Base-by-base conservation (phyloP, 1,140 invertebrate species). In the Nephila pilipes region DNA sequence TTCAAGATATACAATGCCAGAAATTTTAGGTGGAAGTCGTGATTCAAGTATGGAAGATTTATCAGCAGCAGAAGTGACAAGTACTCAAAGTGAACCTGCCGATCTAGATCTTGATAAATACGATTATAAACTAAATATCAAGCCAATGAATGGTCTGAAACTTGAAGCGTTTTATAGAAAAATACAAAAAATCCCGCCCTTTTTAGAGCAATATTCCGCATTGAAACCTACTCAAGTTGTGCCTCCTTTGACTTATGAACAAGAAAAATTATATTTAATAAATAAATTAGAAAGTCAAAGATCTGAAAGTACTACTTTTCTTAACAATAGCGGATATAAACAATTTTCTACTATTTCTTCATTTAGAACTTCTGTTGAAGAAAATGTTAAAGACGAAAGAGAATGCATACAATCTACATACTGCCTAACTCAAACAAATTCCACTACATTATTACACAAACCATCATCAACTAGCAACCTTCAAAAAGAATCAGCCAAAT, bases 141-240 rank as follows among this genome's bases (percentile, higher is more conserved):
- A 94, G 65, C 94, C 94, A 29, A 94, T 94, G 94, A 94, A 94
- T 36, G 94, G 87, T 16, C 85, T 94, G 20, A 94, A 93, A 85
- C 63, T 94, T 75, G 94, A 94, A 92, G 92, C 87, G 1, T 94
- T 91, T 85, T 94, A 93, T 87, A 94, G 63, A 29, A 94, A 93
- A 81, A 92, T 93, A 63, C 90, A 93, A 54, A 93, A 94, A 85
- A 79, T 92, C 6, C 87, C 94, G 22, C 83, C 94, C 18, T 94
- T 94, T 91, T 87, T 93, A 81, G 92, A 93, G 60, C 91, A 94
- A 79, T 89, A 92, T 80, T 88, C 85, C 1, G 18, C 75, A 46
- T 18, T 93, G 22, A 94, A 94, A 90, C 93, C 93, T 22, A 94
- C 85, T 8, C 93, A 94, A 81, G 75, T 92, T 14, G 93, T 94